phyloP scores from a whole-genome alignment of 2,888 invertebrate genomes.

The Mythimna ferrago region DNA sequence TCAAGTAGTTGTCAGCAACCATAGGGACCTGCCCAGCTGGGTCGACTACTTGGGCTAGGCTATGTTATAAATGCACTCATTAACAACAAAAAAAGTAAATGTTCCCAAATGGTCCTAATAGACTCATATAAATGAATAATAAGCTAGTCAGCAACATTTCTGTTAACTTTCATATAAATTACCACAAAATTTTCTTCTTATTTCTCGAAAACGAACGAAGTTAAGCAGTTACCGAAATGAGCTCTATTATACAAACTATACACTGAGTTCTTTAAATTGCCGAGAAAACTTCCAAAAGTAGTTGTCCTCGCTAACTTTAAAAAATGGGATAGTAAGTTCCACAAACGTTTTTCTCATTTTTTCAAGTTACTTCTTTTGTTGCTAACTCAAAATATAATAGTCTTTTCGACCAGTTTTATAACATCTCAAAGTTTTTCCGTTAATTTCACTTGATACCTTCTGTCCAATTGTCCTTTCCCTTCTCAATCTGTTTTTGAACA shows the following conservation, averaged over 20 bases:
- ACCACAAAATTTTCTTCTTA: slow-evolving; percentile 7
- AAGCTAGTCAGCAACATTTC: background rate
- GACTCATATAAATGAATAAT: background rate
- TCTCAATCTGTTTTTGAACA: no score
- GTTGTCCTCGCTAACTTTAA: background rate
- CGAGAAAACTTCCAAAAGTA: slow-evolving; percentile 1
- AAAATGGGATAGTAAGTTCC: background rate
- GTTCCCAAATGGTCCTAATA: background rate
- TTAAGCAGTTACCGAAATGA: slow-evolving; percentile 16
- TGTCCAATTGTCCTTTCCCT: no score
- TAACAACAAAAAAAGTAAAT: background rate
- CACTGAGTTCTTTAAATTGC: background rate
- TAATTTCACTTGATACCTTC: no score
- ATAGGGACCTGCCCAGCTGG: no score
- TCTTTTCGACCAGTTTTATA: no score
- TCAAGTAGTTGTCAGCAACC: no score
- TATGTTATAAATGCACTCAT: background rate
- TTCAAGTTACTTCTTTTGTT: no score
- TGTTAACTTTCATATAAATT: background rate
- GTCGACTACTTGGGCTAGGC: no score
- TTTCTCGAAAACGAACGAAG: background rate
- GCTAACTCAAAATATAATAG: no score
- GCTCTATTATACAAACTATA: slow-evolving; percentile 1
- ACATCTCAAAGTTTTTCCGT: no score
- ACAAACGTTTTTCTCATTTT: no score